Conservation (phyloP, 2,888 invertebrate genomes). For the Leptura quadrifasciata region DNA sequence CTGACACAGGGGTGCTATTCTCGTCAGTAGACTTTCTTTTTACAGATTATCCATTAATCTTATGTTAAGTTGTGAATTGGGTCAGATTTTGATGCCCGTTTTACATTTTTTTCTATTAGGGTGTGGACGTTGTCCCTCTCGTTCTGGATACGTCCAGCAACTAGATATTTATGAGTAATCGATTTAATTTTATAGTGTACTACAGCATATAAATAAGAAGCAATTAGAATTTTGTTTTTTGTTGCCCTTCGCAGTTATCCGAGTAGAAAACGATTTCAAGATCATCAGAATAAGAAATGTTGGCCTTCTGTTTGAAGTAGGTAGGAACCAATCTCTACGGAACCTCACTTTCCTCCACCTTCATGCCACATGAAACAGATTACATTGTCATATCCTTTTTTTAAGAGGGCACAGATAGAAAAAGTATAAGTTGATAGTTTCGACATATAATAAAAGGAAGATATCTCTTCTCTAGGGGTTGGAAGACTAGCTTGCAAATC, state of each 20-base stretch:
- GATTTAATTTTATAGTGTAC: conserved; percentile 33
- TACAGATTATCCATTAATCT: too few relatives aligned
- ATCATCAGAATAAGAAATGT: conserved; percentile 36
- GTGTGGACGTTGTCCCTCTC: conserved; percentile 47
- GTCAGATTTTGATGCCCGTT: conserved; percentile 26
- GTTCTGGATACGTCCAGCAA: conserved; percentile 47
- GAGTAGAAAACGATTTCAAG: conserved; percentile 44
- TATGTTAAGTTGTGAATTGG: too few relatives aligned
- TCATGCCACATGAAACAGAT: conserved; percentile 59
- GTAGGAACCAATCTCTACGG: conserved; percentile 55
- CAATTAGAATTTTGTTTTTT: conserved; percentile 33
- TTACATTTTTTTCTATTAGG: conserved; percentile 49
- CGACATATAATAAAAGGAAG: conserved; percentile 60
- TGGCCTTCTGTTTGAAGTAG: conserved; percentile 35
- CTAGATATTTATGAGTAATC: conserved; percentile 42
- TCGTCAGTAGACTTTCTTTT: neutral
- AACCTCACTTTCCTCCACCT: conserved; percentile 56
- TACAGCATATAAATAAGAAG: conserved; percentile 35
- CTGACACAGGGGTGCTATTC: neutral
- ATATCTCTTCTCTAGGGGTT: conserved; percentile 57
- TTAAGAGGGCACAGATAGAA: conserved; percentile 54
- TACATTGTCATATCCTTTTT: conserved; percentile 51
- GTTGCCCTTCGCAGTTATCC: conserved; percentile 32
- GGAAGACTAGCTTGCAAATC: conserved; percentile 57
- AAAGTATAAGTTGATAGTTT: too few relatives aligned